Percentiles rank a stretch among this genome's conserved stretches.
Evolutionary conservation across 2,113 vertebrate species (phyloP).

Genomic region (Donacobius atricapilla): DNA sequence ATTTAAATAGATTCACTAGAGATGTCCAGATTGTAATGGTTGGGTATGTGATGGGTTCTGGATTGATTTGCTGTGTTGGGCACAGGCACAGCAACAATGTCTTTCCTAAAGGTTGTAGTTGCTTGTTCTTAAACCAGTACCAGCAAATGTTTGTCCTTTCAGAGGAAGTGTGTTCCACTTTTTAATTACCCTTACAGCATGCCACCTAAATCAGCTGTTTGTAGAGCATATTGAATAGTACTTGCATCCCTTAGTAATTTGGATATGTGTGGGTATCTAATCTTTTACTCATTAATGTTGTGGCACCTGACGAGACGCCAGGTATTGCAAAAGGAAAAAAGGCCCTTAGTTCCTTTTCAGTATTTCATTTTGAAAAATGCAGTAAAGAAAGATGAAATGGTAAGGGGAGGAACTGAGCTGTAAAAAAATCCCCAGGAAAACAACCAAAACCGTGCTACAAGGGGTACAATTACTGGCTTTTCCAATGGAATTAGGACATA

Average conservation of each 20-base stretch:
- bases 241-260: background rate
- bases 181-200: background rate
- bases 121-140: background rate
- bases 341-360: background rate
- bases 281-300: background rate
- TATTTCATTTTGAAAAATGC: background rate
- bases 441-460: rapidly evolving
- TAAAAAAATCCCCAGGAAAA: background rate
- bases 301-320: background rate
- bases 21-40: background rate
- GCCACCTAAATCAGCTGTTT: background rate
- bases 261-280: background rate
- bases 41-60: background rate
- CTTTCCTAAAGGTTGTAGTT: background rate
- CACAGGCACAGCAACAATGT: background rate
- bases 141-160: background rate
- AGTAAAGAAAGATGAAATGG: background rate
- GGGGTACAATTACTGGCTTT: background rate
- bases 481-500: background rate
- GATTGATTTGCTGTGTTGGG: background rate
- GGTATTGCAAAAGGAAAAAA: background rate
- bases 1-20: background rate
- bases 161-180: background rate
- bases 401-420: background rate
- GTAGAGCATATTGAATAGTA: background rate